Evolutionary conservation across 2,113 vertebrate species (phyloP).

Genomic region (Gambusia holbrooki): DNA sequence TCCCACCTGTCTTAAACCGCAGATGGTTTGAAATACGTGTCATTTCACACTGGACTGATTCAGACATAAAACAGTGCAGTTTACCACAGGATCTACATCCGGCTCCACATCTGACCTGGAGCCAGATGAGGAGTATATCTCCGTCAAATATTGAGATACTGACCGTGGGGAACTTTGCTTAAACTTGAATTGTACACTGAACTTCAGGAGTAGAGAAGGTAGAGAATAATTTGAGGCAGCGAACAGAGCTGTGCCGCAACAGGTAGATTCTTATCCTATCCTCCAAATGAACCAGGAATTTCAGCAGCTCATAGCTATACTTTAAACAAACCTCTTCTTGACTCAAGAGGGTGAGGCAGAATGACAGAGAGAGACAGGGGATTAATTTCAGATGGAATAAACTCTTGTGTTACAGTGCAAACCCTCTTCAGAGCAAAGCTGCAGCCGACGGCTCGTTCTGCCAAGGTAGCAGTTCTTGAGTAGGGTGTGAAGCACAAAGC

Average conservation of each 20-base stretch:
- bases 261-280: constrained; percentile 86
- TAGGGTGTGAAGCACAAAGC: too few species aligned
- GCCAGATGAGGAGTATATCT: too few species aligned
- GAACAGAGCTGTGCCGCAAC: constrained; percentile 49
- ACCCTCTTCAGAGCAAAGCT: constrained; percentile 63
- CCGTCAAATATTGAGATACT: too few species aligned
- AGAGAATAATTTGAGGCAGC: constrained; percentile 6
- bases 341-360: constrained; percentile 68
- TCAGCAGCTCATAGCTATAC: constrained; percentile 73
- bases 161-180: neutral
- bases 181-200: constrained; percentile 22
- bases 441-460: constrained; percentile 80
- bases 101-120: too few species aligned
- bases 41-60: too few species aligned
- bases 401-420: constrained; percentile 58
- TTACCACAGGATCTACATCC: too few species aligned
- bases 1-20: too few species aligned
- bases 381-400: constrained; percentile 71
- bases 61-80: too few species aligned
- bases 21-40: too few species aligned
- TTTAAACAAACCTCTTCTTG: constrained; percentile 73
- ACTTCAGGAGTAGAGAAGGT: constrained; percentile 10
- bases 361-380: constrained; percentile 53
- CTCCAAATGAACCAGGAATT: constrained; percentile 85
- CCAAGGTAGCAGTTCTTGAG: constrained; percentile 51